Conservation (phyloP, 2,113 vertebrate genomes). For the Pholis gunnellus region DNA sequence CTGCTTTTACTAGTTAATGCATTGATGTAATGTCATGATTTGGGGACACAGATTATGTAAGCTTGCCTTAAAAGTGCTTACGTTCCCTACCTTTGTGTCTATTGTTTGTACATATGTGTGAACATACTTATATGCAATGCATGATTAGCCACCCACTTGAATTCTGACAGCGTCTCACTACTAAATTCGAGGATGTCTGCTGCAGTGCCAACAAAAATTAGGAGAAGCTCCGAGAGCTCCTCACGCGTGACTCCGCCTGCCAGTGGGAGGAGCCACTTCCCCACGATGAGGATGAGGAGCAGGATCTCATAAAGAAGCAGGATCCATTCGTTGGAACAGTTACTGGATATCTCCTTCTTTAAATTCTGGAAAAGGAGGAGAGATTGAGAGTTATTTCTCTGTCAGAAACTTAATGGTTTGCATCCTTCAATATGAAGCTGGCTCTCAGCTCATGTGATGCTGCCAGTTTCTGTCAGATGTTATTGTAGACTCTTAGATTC, state of each 20-base stretch:
- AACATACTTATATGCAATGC: neutral
- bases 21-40: neutral
- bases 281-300: slow-evolving; percentile 92
- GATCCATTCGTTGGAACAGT: slow-evolving; percentile 91
- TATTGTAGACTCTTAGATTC: neutral
- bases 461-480: too few relatives aligned
- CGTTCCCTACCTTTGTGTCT: neutral
- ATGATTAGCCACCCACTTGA: slow-evolving; percentile 86
- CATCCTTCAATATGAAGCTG: neutral
- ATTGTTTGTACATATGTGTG: neutral
- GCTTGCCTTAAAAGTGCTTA: neutral
- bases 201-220: slow-evolving; percentile 95
- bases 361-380: slow-evolving; percentile 18
- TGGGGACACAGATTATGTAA: neutral
- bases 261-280: slow-evolving; percentile 94
- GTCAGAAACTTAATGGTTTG: neutral
- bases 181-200: slow-evolving; percentile 97
- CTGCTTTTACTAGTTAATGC: neutral
- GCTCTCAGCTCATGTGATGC: neutral
- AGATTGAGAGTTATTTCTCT: neutral
- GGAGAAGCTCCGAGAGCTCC: slow-evolving; percentile 92
- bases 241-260: slow-evolving; percentile 91
- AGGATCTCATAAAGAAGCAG: slow-evolving; percentile 92
- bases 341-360: slow-evolving; percentile 17
- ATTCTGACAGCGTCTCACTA: slow-evolving; percentile 90